Percentiles rank a stretch among this genome's conserved stretches.
phyloP scores from a whole-genome alignment of 2,888 invertebrate species.

The Loripinus fragilis region DNA sequence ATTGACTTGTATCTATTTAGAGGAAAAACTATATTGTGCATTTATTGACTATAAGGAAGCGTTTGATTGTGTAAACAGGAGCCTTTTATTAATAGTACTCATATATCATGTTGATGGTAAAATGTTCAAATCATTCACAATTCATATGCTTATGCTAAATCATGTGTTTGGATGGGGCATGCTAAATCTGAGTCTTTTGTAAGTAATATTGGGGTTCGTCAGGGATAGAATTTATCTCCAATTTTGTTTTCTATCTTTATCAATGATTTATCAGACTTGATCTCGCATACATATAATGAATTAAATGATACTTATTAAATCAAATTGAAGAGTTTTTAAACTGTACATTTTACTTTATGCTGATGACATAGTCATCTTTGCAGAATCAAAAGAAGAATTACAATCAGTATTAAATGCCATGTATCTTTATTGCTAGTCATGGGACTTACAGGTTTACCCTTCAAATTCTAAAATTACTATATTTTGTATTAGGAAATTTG shows the following conservation, averaged over 20 bases:
- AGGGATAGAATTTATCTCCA: conserved; percentile 12
- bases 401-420: conserved; percentile 31
- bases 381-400: conserved; percentile 26
- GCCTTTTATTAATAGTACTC: not conserved
- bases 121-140: conserved; percentile 6
- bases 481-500: conserved; percentile 21
- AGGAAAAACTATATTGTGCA: too few species aligned
- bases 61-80: conserved; percentile 6
- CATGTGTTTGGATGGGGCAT: not conserved
- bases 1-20: too few species aligned
- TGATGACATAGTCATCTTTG: conserved; percentile 35
- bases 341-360: conserved; percentile 32
- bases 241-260: conserved; percentile 24
- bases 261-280: conserved; percentile 7
- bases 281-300: conserved; percentile 7
- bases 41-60: not conserved
- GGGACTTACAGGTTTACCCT: conserved; percentile 25
- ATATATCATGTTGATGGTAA: not conserved
- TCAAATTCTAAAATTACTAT: conserved; percentile 31
- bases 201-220: conserved; percentile 6
- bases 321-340: conserved; percentile 26
- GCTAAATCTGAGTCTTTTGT: not conserved
- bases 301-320: not conserved
- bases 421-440: too few species aligned
- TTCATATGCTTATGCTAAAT: not conserved